phyloP scores from a whole-genome alignment of 1,140 invertebrate genomes.

The Marisa cornuarietis region DNA sequence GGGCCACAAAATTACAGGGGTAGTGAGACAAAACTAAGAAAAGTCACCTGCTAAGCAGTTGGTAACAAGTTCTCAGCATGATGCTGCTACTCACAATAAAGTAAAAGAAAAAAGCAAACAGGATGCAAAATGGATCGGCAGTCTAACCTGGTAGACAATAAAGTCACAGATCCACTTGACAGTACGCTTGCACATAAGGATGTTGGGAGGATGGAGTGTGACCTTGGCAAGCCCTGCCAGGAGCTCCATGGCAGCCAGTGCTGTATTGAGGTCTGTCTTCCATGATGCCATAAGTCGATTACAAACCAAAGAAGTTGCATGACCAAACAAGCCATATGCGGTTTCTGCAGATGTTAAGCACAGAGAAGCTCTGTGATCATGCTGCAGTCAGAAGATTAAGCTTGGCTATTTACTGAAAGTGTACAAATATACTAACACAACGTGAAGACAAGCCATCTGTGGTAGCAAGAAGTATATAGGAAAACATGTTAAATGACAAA shows the following conservation, averaged over 20 bases:
- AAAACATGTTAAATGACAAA: no score
- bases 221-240: conserved; percentile 83
- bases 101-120: no score
- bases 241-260: conserved; percentile 91
- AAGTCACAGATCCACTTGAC: conserved; percentile 98
- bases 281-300: conserved; percentile 93
- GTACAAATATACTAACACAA: no score
- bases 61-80: no score
- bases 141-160: conserved; percentile 78
- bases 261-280: conserved; percentile 95
- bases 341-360: conserved; percentile 71
- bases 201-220: conserved; percentile 56
- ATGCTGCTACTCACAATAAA: no score
- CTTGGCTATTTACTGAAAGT: conserved; percentile 7
- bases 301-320: conserved; percentile 91
- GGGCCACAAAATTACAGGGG: no score
- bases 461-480: no score
- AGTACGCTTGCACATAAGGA: conserved; percentile 73
- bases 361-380: no score
- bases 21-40: no score
- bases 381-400: neutral
- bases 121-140: no score
- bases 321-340: conserved; percentile 86
- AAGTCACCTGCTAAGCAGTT: no score
- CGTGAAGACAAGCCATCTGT: no score